Evolutionary conservation across 2,113 vertebrate genomes (phyloP), one percentile per base, ranked within the genome.

Genomic region (Nettapus auritus): DNA sequence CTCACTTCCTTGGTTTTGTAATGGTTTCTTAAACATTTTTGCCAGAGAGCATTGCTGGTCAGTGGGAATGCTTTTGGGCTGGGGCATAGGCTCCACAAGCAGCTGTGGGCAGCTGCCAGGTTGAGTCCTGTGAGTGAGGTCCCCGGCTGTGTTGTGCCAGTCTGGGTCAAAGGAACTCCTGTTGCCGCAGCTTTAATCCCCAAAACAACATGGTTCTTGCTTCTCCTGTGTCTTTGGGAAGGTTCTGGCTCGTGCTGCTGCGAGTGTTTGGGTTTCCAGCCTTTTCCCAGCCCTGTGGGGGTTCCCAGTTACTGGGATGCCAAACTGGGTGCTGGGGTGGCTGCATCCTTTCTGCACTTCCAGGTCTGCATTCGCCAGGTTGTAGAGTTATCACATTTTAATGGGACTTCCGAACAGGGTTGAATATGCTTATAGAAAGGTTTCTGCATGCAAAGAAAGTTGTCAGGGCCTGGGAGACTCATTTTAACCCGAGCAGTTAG

Each of bases 111-210:
- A 52, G 23, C 50, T 52, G 50, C 50, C 13, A 23, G 22, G 50
- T 52, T 7, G 50, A 52, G 50, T 52, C 50, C 50, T 33, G 69
- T 0, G 13, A 70, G 23, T 0, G 0, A 29, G 69, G 36, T 48
- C 75, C 23, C 50, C 4, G 23, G 50, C 50, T 7, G 23, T 25
- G 50, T 13, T 52, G 50, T 52, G 50, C 50, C 7, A 13, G 50
- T 11, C 23, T 25, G 50, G 12, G 23, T 25, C 7, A 52, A 52
- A 52, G 53, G 29, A 84, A 2, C 36, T 73, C 66, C 85, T 60
- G 20, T 8, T 62, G 70, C 74, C 66, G 74, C 50, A 57, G 25
- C 82, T 82, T 82, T 11, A 67, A 85, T 38, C 79, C 79, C 46
- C 20, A 3, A 9, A 62, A 75, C 34, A 79, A 3, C 4, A 9